Base-by-base conservation (phyloP, 2,888 invertebrate species). In the Agrotis segetum region DNA sequence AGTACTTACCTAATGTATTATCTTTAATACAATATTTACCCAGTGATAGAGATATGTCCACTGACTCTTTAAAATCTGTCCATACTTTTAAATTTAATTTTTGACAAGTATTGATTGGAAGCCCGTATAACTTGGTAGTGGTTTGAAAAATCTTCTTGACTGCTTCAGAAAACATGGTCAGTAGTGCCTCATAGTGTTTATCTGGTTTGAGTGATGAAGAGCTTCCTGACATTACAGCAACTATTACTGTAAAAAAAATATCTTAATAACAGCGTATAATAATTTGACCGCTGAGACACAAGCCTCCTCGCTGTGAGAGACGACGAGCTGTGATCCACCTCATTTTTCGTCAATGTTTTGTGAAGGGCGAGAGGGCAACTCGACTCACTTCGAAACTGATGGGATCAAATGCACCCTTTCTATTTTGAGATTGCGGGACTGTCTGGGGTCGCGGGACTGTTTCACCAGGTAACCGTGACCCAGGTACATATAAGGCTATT, bases 81-180 rank as follows among this genome's bases (percentile, higher is more conserved):
- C 99, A 99, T 9, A 96, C 95, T 59, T 97, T 97, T 67, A 98
- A 89, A 74, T 97, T 96, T 1, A 97, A 92, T 65, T 94, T 94
- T 83, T 97, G 96, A 17, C 98, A 98, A 81, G 97, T 89, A 72
- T 95, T 93, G 0, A 98, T 96, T 1, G 99, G 98, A 60, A 98
- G 89, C 56, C 97, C 95, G 81, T 97, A 97, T 78, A 99, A 93
- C 67, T 97, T 96, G 0, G 97, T 97, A 70, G 98, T 98, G 44
- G 97, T 97, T 83, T 97, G 95, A 90, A 99, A 99, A 78, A 99
- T 97, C 82, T 97, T 96, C 86, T 98, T 97, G 1, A 98, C 97
- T 52, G 96, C 96, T 69, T 93, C 90, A 4, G 98, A 96, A 86
- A 98, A 96, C 55, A 94, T 89, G 17, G 92, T 88, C 29, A 98